phyloP scores from a whole-genome alignment of 1,140 invertebrate genomes.

The Harpegnathos saltator region DNA sequence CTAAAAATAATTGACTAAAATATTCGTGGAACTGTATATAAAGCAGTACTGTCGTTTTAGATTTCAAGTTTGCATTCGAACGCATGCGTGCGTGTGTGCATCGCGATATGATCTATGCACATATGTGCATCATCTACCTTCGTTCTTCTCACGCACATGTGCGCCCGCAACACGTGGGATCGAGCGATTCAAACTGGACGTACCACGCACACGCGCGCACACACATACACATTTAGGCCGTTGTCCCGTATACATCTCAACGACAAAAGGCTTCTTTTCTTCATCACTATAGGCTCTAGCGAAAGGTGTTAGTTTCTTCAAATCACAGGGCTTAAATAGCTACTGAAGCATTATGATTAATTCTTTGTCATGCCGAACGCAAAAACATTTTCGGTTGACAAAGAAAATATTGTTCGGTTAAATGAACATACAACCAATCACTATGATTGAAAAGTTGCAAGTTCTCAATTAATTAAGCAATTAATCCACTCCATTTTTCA shows the following conservation, averaged over 20 bases:
- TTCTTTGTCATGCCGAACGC: background rate
- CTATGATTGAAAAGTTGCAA: no score
- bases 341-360: background rate
- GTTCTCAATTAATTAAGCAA: no score
- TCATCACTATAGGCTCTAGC: background rate
- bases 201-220: slow-evolving; percentile 36
- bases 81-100: no score
- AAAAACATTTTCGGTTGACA: background rate
- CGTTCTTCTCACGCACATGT: slow-evolving; percentile 29
- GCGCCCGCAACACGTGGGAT: slow-evolving; percentile 44
- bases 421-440: no score
- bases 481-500: no score
- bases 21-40: background rate
- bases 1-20: no score
- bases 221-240: slow-evolving; percentile 67
- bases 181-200: slow-evolving; percentile 53
- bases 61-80: background rate
- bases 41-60: background rate
- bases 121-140: slow-evolving; percentile 16
- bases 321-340: background rate
- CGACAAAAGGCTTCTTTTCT: slow-evolving; percentile 43
- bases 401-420: no score
- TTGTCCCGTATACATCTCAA: slow-evolving; percentile 73
- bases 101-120: background rate
- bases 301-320: slow-evolving; percentile 14